phyloP scores from a whole-genome alignment of 2,888 invertebrate genomes.

The Drosophila mercatorum region DNA sequence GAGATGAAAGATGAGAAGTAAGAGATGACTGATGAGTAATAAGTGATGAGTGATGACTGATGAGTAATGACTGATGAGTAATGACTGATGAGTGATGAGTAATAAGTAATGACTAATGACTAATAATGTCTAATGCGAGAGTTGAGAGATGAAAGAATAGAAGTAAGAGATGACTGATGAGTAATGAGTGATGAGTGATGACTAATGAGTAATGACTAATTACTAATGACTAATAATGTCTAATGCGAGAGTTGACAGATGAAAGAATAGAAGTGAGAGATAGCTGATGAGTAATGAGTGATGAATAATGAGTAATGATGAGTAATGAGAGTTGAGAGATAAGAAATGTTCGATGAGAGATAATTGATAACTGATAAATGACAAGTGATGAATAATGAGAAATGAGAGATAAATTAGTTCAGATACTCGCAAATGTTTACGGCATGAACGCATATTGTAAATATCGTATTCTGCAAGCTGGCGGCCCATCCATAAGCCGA shows the following conservation, averaged over 20 bases:
- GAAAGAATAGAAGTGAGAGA: neutral
- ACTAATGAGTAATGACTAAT: neutral
- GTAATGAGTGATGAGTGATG: neutral
- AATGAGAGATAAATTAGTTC: neutral
- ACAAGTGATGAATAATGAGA: too few relatives aligned
- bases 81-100: too few relatives aligned
- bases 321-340: neutral
- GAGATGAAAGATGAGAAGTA: neutral
- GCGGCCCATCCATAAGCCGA: conserved; percentile 9
- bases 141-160: neutral
- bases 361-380: neutral
- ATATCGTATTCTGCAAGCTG: neutral
- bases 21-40: neutral
- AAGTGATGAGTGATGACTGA: neutral
- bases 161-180: neutral
- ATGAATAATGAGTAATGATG: neutral
- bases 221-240: neutral
- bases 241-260: too few relatives aligned
- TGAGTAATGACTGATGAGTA: neutral
- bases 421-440: conserved; percentile 25
- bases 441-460: neutral
- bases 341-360: neutral
- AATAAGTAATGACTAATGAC: too few relatives aligned
- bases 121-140: too few relatives aligned
- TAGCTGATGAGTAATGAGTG: neutral